These are phyloP conservation scores for Orbicella faveolata DNA, from an alignment of 64 coral and sea anemone species.

Conservation along the genomic window DNA sequence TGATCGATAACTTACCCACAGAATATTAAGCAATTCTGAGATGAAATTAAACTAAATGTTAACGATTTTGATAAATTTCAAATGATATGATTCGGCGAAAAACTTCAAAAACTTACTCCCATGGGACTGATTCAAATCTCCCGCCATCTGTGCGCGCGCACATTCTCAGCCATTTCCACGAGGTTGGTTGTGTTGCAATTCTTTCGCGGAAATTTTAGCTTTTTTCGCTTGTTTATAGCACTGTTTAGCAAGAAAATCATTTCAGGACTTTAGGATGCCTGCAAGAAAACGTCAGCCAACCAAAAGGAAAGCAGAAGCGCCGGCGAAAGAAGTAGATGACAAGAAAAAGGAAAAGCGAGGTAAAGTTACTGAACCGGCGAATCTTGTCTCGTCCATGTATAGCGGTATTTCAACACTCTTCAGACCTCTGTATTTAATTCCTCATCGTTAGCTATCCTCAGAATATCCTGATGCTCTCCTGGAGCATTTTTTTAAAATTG, in stretches of 20 bases:
- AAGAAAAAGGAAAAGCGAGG: conserved; percentile 60
- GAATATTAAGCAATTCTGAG: too few relatives aligned
- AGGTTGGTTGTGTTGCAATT: neutral
- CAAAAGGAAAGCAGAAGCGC: conserved; percentile 74
- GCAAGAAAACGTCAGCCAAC: conserved; percentile 74
- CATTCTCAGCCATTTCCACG: conserved; percentile 10
- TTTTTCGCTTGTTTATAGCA: neutral
- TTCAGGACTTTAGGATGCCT: conserved; percentile 52
- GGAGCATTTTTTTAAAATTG: too few relatives aligned
- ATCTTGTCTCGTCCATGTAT: neutral
- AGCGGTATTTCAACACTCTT: too few relatives aligned
- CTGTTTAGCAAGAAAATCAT: neutral
- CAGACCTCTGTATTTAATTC: too few relatives aligned
- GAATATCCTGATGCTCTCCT: too few relatives aligned
- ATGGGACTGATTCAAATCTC: conserved; percentile 19
- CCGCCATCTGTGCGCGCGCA: conserved; percentile 31
- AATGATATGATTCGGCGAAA: neutral
- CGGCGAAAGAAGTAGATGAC: conserved; percentile 34
- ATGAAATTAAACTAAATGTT: too few relatives aligned
- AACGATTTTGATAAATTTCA: too few relatives aligned
- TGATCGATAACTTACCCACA: too few relatives aligned
- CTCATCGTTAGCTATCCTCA: too few relatives aligned
- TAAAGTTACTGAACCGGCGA: neutral
- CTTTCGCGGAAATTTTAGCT: neutral
- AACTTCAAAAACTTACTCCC: neutral